Conservation (phyloP, 1,140 invertebrate genomes). For the Drosophila equinoxialis region DNA sequence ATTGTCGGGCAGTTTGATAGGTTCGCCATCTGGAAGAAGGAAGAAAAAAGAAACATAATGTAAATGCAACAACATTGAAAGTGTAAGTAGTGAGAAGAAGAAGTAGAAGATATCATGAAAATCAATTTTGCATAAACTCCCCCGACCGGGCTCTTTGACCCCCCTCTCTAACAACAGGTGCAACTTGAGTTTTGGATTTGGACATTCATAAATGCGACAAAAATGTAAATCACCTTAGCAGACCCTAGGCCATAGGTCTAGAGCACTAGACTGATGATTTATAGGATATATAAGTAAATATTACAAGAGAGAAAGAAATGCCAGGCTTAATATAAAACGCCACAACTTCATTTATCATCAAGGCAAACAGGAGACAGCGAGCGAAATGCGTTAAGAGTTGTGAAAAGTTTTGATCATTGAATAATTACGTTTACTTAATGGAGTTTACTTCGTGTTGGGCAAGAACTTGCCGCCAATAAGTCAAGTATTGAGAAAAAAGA, state of each 20-base stretch:
- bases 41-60: conserved; percentile 17
- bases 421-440: conserved; percentile 79
- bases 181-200: conserved; percentile 51
- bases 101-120: conserved; percentile 20
- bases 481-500: conserved; percentile 47
- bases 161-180: conserved; percentile 57
- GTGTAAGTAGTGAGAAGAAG: conserved; percentile 54
- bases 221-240: conserved; percentile 66
- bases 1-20: conserved; percentile 96
- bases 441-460: conserved; percentile 56
- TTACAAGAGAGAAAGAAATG: conserved; percentile 41
- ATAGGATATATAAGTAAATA: conserved; percentile 53
- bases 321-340: conserved; percentile 67
- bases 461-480: not conserved
- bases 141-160: not conserved
- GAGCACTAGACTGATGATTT: conserved; percentile 59
- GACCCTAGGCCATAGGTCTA: not conserved
- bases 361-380: conserved; percentile 9
- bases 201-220: conserved; percentile 75
- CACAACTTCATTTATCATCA: conserved; percentile 66
- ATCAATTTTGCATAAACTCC: conserved; percentile 64
- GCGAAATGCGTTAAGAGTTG: conserved; percentile 55
- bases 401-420: conserved; percentile 68
- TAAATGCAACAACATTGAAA: conserved; percentile 58
- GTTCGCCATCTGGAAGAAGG: conserved; percentile 89